A percentile compares a stretch with the other conserved stretches of the same genome.
Conservation (phyloP, 2,113 vertebrate species). For the Mirza zaza region DNA sequence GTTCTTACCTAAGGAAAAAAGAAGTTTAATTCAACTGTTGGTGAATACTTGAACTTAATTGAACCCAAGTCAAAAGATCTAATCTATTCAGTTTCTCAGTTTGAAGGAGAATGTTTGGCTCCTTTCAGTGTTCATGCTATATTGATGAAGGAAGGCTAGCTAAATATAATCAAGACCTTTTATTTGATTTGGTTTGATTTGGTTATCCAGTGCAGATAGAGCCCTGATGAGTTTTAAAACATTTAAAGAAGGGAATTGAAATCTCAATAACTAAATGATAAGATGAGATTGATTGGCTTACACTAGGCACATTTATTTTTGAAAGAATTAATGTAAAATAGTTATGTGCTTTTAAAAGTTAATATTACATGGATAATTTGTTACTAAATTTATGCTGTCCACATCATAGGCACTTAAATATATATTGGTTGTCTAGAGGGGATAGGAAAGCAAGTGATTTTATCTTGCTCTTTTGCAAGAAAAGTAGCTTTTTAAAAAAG, state of each 20-base stretch:
- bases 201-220: neutral
- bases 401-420: neutral
- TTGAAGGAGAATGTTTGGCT: neutral
- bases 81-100: neutral
- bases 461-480: constrained; percentile 51
- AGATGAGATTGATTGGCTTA: neutral
- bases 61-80: constrained; percentile 48
- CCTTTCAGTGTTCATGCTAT: neutral
- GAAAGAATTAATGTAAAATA: neutral
- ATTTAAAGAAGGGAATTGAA: constrained; percentile 20
- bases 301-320: constrained; percentile 4
- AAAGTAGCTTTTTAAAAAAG: constrained; percentile 57
- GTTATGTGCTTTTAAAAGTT: constrained; percentile 21
- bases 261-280: constrained; percentile 6
- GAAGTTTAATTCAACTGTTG: neutral
- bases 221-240: neutral
- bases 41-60: constrained; percentile 54
- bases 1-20: neutral
- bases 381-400: constrained; percentile 7
- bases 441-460: neutral
- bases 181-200: neutral
- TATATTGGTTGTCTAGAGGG: neutral
- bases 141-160: neutral
- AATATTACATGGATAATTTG: neutral
- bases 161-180: neutral